These are phyloP conservation scores for Paedocypris micromegethes DNA, from an alignment of 2,797 vertebrate species.

Conservation along the genomic window DNA sequence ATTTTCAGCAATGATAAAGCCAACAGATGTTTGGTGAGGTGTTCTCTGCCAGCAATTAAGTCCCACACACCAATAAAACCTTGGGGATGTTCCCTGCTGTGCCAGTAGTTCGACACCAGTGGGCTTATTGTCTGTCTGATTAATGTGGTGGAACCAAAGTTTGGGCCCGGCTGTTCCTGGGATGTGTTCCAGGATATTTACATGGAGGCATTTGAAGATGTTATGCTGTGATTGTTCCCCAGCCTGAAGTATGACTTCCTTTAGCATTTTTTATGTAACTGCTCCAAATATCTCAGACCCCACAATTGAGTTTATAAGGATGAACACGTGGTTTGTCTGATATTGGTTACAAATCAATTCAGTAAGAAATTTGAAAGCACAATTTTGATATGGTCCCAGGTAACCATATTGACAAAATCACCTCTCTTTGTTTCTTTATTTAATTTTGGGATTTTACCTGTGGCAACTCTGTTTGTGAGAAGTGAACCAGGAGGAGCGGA, in stretches of 20 bases:
- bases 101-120: constrained; percentile 87
- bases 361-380: no score
- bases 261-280: constrained; percentile 15
- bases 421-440: no score
- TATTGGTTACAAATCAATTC: no score
- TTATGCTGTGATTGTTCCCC: constrained; percentile 18
- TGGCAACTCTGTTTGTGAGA: no score
- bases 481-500: no score
- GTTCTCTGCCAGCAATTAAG: constrained; percentile 79
- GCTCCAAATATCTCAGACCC: constrained; percentile 1
- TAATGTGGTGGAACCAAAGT: constrained; percentile 79
- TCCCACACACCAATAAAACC: constrained; percentile 79
- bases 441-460: no score
- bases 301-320: no score
- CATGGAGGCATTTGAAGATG: constrained; percentile 16
- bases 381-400: no score
- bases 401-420: no score
- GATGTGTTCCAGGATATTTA: constrained; percentile 37
- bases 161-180: constrained; percentile 35
- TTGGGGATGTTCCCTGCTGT: constrained; percentile 79
- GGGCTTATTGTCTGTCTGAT: constrained; percentile 85
- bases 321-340: no score
- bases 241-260: constrained; percentile 15
- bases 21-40: constrained; percentile 50
- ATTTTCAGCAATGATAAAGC: background rate